Evolutionary conservation across 1,140 invertebrate species (phyloP), one percentile per base, ranked within the genome.

Genomic region (Euura lappo): DNA sequence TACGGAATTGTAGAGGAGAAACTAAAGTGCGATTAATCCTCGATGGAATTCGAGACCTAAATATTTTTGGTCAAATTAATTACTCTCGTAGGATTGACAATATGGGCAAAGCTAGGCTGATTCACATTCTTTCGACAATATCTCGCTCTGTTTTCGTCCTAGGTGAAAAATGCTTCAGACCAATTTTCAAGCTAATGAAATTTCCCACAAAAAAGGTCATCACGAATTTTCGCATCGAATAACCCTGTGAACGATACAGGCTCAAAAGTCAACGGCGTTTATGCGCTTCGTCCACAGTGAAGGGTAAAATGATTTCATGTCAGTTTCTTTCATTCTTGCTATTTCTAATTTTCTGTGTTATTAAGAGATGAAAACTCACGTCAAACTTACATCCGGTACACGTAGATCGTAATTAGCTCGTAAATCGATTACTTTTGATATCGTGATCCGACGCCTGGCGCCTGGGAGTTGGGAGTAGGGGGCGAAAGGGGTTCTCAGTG

Each of bases 351-450:
- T 28, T 28, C 28, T 28, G 28, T 28, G 28, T 28, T 28, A 28
- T 28, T 28, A 28, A 28, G 28, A 28, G 28, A 28, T 28, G 28
- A 28, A 28, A 28, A 28, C 28, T 51, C 11, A 8, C 47, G 7
- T n/a, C 47, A 51, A 0, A 7, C 47, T 7, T 51, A 51, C 7
- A n/a, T n/a, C 7, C 47, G 47, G 47, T 51, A n/a, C 47, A 8
- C 2, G 47, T 8, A 8, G n/a, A 7, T 8, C 47, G 47, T 51
- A 51, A 51, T 51, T 2, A 51, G 47, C 47, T 7, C 47, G 47
- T 51, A 51, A 51, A 51, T 51, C 47, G 47, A 51, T 51, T 51
- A 51, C 47, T n/a, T 51, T 51, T 7, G n/a, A 51, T n/a, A 51
- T 2, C 47, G 47, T 2, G 47, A 8, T 51, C 11, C 47, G 47